Evolutionary conservation across 2,113 vertebrate species (phyloP), one percentile per base, ranked within the genome.

Genomic region (Bambusicola thoracicus): DNA sequence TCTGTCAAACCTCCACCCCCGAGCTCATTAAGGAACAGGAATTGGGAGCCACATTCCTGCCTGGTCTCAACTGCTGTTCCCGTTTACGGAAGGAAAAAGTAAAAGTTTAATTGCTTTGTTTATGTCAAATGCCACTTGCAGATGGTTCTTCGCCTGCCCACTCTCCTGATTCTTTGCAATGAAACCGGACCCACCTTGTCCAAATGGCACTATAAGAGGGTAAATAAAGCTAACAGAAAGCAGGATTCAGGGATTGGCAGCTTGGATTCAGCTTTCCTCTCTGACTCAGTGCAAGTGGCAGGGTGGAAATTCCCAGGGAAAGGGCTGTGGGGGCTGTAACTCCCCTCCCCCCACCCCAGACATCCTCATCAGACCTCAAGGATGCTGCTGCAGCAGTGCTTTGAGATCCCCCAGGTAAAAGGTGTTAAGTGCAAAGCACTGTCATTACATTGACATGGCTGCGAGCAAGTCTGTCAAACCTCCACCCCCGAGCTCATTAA

Each of bases 31-130:
- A 62, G 65, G 44, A 89, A 55, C 94, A 67, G 94, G 92, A 86
- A 48, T 19, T n/a, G 48, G 83, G 94, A 94, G 79, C 76, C n/a
- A 25, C 94, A 85, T 93, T 95, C 92, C 85, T 81, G 86, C 86
- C 76, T 49, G 21, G 73, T 69, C 87, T 22, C 85, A 40, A 44
- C 84, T 53, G 69, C 66, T 36, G 22, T 29, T 87, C 49, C 75
- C 40, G 0, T 24, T 62, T 3, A 17, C 0, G 7, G 73, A 14
- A 84, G 91, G 90, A 22, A 90, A 94, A 95, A 94, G 92, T 70
- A 62, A 90, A 94, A 92, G 94, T 88, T 83, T 38, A 13, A 90
- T 85, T 49, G 76, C 41, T 86, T 70, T 81, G 86, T 95, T 94
- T 88, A 36, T 81, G 68, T 51, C 56, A n/a, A 17, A 40, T 86